Evolutionary conservation across 2,888 invertebrate species (phyloP).

Genomic region (Cryptus viduatorius): DNA sequence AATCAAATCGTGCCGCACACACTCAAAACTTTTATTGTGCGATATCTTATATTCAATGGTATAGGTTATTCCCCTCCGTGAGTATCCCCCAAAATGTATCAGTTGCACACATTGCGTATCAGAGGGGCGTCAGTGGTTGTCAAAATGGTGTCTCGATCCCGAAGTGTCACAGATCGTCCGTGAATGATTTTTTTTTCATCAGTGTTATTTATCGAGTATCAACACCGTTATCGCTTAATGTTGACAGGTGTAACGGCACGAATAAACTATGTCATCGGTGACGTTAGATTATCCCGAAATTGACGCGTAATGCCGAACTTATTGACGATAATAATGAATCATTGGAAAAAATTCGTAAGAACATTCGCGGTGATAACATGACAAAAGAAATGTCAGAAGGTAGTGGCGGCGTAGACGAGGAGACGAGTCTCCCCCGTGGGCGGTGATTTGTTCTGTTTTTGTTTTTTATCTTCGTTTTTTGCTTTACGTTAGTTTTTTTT

Average conservation of each 20-base stretch:
- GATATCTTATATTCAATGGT: no score
- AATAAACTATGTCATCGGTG: background rate
- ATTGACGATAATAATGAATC: constrained; percentile 44
- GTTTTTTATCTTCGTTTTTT: constrained; percentile 1
- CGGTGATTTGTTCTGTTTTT: constrained; percentile 48
- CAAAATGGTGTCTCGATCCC: constrained; percentile 11
- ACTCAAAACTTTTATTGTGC: no score
- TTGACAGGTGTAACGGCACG: background rate
- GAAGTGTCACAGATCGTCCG: constrained; percentile 23
- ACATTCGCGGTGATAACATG: constrained; percentile 58
- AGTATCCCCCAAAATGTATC: background rate
- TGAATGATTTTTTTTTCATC: background rate
- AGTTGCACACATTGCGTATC: constrained; percentile 1
- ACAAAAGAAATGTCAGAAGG: constrained; percentile 59
- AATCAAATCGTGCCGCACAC: no score
- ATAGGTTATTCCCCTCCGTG: constrained; percentile 21
- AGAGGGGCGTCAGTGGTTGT: constrained; percentile 37
- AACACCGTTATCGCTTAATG: background rate
- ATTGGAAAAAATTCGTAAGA: constrained; percentile 23
- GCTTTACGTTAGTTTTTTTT: no score
- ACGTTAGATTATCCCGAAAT: constrained; percentile 14
- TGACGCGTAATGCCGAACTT: constrained; percentile 35
- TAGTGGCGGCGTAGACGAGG: constrained; percentile 40
- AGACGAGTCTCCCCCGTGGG: constrained; percentile 49
- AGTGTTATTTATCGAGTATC: no score